Conservation (phyloP, 1,140 invertebrate genomes). For the Conus betulinus region DNA sequence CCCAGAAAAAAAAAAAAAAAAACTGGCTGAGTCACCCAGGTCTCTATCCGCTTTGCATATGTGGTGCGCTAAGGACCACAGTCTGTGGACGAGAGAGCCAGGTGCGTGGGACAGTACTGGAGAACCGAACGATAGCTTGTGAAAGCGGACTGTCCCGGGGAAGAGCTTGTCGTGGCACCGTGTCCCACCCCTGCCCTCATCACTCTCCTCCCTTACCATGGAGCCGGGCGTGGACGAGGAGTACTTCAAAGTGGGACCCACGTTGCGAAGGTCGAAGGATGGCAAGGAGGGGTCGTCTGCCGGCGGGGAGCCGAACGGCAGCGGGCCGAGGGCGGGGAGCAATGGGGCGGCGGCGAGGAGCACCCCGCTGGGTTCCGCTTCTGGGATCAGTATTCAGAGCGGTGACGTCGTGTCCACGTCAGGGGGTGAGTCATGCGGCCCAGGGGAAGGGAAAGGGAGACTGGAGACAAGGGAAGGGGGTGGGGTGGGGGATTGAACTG, state of each 20-base stretch:
- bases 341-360: not conserved
- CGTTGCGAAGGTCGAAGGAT: not conserved
- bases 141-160: too few relatives aligned
- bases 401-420: slow-evolving; percentile 6
- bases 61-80: too few relatives aligned
- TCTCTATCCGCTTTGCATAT: too few relatives aligned
- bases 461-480: not conserved
- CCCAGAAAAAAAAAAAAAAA: too few relatives aligned
- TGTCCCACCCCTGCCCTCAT: not conserved
- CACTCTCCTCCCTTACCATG: not conserved
- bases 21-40: too few relatives aligned
- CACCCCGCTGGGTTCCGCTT: not conserved
- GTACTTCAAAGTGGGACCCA: slow-evolving; percentile 38
- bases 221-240: slow-evolving; percentile 27
- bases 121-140: too few relatives aligned
- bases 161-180: not conserved
- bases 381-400: not conserved
- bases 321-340: too few relatives aligned
- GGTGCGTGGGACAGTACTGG: too few relatives aligned
- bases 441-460: not conserved
- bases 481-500: too few relatives aligned
- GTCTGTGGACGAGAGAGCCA: too few relatives aligned
- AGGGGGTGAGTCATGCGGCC: not conserved
- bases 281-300: not conserved
- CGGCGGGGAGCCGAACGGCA: not conserved